Percentiles rank a stretch among this genome's conserved stretches.
Conservation (phyloP, 2,888 invertebrate species). For the Crossocerus cetratus region DNA sequence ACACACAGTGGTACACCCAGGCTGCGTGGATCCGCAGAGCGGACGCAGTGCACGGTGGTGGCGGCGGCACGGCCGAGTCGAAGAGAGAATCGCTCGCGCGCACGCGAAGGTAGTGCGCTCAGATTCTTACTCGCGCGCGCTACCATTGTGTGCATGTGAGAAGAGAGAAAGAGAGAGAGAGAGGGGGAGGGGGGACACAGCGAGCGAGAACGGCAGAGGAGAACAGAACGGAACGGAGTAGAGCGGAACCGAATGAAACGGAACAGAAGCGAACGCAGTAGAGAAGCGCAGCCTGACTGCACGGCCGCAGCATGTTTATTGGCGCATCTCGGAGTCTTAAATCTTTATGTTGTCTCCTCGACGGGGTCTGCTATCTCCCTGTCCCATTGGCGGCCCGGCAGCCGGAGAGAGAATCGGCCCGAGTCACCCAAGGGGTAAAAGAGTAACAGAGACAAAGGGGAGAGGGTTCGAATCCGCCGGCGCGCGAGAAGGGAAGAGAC, state of each 20-base stretch:
- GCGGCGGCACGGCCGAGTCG: too few relatives aligned
- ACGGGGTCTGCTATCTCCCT: constrained; percentile 68
- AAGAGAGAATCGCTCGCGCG: too few relatives aligned
- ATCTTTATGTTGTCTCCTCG: constrained; percentile 77
- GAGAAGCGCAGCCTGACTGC: constrained; percentile 70
- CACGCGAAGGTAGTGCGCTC: too few relatives aligned
- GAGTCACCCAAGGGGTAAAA: constrained; percentile 38
- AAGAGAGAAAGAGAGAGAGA: background rate
- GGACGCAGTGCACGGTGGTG: too few relatives aligned
- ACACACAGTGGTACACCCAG: too few relatives aligned
- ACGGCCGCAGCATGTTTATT: constrained; percentile 76
- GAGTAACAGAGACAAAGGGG: constrained; percentile 48
- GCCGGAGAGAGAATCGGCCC: constrained; percentile 37
- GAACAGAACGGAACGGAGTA: constrained; percentile 49
- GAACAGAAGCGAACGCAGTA: constrained; percentile 70
- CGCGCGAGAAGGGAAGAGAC: constrained; percentile 46
- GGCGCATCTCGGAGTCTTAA: constrained; percentile 76
- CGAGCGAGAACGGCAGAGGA: constrained; percentile 36
- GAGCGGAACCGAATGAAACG: constrained; percentile 61
- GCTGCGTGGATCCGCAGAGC: too few relatives aligned
- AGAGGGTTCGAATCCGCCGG: constrained; percentile 23
- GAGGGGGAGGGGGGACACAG: constrained; percentile 29
- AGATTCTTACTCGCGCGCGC: too few relatives aligned
- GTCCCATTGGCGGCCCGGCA: constrained; percentile 48
- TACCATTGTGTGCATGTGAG: background rate